A percentile compares a stretch with the other conserved stretches of the same genome.
These are phyloP conservation scores for Malurus cyaneus DNA, from an alignment of 2,113 vertebrate species.

Conservation along the genomic window DNA sequence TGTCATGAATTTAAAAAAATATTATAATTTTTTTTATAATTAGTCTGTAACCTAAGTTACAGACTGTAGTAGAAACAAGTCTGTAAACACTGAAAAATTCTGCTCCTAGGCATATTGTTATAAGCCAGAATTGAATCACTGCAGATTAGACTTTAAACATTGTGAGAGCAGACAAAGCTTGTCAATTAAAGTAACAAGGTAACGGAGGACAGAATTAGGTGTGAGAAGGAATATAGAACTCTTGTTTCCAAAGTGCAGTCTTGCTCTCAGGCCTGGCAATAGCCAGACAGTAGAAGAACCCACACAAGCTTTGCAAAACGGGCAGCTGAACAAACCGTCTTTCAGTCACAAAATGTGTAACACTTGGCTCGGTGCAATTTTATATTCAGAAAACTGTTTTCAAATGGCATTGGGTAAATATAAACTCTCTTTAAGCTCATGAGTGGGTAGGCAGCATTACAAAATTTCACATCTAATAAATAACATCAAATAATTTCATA, in stretches of 20 bases:
- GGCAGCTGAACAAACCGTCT: constrained; percentile 27
- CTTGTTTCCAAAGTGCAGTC: not conserved
- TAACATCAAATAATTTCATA: not conserved
- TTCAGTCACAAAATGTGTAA: constrained; percentile 21
- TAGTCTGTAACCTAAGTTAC: no score
- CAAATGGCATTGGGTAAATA: not conserved
- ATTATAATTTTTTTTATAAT: not conserved
- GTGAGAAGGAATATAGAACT: not conserved
- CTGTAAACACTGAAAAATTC: not conserved
- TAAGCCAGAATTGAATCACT: not conserved
- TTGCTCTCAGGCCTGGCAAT: not conserved
- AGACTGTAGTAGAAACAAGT: not conserved
- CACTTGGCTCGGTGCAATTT: not conserved
- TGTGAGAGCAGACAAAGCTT: not conserved
- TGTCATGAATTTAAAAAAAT: not conserved
- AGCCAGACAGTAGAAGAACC: not conserved
- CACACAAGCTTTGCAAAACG: not conserved
- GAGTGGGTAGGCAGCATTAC: not conserved
- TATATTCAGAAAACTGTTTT: not conserved
- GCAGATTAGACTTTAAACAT: not conserved
- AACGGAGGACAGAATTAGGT: not conserved
- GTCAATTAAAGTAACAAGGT: not conserved
- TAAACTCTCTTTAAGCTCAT: not conserved
- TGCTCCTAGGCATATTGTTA: not conserved
- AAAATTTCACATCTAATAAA: constrained; percentile 16